Base-by-base conservation (phyloP, 2,797 vertebrate species). In the Malacoraja senta region DNA sequence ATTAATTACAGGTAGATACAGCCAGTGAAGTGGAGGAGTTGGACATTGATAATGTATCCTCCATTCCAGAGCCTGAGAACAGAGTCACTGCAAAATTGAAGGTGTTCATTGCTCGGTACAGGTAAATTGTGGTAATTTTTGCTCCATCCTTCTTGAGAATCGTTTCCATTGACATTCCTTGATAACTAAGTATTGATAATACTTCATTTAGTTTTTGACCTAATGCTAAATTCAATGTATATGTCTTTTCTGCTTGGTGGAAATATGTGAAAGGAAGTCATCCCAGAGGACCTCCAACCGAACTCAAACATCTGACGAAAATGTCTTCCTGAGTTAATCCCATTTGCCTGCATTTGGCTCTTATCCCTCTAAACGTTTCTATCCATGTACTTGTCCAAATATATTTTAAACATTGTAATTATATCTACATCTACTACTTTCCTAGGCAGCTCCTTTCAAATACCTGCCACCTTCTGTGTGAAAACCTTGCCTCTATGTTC, bases 1-100 rank as follows among this genome's bases (percentile, higher is more conserved):
- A 32, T 88, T 61, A 65, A 35, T 76, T 76, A 24, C 93, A 99
- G 99, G 98, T 98, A 96, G 99, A 99, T 95, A 99, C 99, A 44
- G 99, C 99, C 94, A 99, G 99, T 95, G 99, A 99, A 95, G 98
- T 99, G 94, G 99, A 99, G 94, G 99, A 99, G 84, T 93, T 99
- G 95, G 99, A 99, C 94, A 96, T 96, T 1, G 99, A 99, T 86
- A 97, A 95, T 0, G 93, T 98, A 93, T 97, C 98, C 84, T 96
- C 98, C 0, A 96, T 97, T 93, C 97, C 97, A 17, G 98, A 96
- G 93, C 93, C 96, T 3, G 95, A 97, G 95, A 96, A 94, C 94
- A 96, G 96, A 91, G 96, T 96, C 93, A 96, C 97, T 93, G 96
- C 98, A 68, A 99, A 98, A 94, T 97, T 99, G 93, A 98, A 98